Conservation (phyloP, 2,113 vertebrate species). For the Eclectus roratus region DNA sequence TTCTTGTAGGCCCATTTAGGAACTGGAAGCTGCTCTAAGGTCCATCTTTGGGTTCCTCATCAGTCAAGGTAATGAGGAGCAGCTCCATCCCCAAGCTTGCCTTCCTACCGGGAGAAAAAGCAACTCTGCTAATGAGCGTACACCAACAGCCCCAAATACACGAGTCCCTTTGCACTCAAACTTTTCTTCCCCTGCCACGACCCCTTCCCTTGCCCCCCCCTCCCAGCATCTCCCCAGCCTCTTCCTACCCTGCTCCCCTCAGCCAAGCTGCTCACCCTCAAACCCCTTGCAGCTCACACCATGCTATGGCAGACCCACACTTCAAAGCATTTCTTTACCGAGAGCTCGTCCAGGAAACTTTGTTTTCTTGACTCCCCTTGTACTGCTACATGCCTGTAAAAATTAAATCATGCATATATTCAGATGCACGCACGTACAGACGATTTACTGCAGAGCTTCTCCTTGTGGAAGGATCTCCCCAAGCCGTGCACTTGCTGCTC, state of each 20-base stretch:
- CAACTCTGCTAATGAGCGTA: neutral
- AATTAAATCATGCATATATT: neutral
- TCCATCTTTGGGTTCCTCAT: neutral
- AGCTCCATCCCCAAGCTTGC: neutral
- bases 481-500: neutral
- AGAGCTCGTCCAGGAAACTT: neutral
- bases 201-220: neutral
- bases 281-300: neutral
- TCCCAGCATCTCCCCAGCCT: neutral
- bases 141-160: neutral
- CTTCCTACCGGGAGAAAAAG: neutral
- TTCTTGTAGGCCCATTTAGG: neutral
- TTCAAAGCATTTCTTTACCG: neutral
- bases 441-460: neutral
- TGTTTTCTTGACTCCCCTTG: neutral
- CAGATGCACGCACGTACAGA: neutral
- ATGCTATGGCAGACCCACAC: neutral
- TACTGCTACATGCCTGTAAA: neutral
- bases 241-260: neutral
- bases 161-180: no score
- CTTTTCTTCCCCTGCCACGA: neutral
- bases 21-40: neutral
- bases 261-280: neutral
- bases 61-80: accelerated
- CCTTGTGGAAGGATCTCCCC: neutral